Conservation (phyloP, 1,140 invertebrate species). For the Bombus sibiricus region DNA sequence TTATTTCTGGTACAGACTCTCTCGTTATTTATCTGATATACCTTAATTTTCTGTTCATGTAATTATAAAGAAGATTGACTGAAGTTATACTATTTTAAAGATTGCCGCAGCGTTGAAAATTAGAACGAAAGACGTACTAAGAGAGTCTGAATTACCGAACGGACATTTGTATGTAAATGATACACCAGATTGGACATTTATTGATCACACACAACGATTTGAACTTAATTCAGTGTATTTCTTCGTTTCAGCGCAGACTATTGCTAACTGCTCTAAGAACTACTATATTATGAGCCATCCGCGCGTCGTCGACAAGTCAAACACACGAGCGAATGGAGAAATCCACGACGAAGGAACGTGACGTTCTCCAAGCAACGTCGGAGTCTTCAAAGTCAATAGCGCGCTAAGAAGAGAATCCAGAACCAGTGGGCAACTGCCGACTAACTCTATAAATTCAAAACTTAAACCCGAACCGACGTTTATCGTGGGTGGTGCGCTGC, state of each 20-base stretch:
- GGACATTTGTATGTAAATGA: too few species aligned
- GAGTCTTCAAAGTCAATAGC: slow-evolving; percentile 30
- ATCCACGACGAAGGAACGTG: neutral
- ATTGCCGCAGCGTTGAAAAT: too few species aligned
- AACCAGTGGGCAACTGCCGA: neutral
- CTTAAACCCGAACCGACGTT: slow-evolving; percentile 51
- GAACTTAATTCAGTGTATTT: neutral
- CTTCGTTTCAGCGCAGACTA: neutral
- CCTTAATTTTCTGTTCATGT: too few species aligned
- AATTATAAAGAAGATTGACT: too few species aligned
- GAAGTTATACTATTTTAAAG: too few species aligned
- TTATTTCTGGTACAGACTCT: too few species aligned
- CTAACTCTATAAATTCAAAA: slow-evolving; percentile 60
- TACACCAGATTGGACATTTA: too few species aligned
- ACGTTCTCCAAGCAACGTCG: neutral
- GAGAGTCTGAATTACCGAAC: too few species aligned
- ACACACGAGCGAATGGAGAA: neutral
- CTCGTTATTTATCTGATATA: too few species aligned
- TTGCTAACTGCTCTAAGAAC: neutral
- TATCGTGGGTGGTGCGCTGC: slow-evolving; percentile 10
- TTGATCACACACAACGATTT: neutral
- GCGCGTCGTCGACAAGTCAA: slow-evolving; percentile 14
- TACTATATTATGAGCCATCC: neutral
- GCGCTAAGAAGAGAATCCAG: neutral
- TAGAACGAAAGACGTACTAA: too few species aligned